Evolutionary conservation across 2,797 vertebrate genomes (phyloP).

Genomic region (Salmo trutta): DNA sequence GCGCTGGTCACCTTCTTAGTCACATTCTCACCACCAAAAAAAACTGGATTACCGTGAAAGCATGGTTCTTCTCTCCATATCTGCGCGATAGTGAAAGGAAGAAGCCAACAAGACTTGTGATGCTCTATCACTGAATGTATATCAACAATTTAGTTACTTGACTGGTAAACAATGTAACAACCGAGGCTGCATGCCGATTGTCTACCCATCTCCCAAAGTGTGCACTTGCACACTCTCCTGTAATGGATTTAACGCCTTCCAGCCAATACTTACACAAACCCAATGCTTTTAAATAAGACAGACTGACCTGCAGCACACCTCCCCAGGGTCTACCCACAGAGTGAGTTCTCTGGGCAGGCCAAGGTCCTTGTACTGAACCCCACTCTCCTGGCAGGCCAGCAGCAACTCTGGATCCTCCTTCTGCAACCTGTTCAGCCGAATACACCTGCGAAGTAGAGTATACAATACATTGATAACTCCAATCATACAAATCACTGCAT

Average conservation of each 20-base stretch:
- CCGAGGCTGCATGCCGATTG: background rate
- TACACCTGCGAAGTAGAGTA: conserved; percentile 63
- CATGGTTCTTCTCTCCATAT: conserved; percentile 73
- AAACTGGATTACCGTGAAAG: conserved; percentile 77
- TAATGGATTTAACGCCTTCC: too few relatives aligned
- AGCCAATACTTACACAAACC: too few relatives aligned
- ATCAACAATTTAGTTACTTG: too few relatives aligned
- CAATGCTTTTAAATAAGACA: background rate
- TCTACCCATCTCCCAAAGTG: too few relatives aligned
- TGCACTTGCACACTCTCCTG: too few relatives aligned
- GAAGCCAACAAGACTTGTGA: background rate
- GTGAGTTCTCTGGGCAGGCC: conserved; percentile 72
- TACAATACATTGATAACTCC: background rate
- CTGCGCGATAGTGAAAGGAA: conserved; percentile 40
- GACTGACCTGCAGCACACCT: conserved; percentile 78
- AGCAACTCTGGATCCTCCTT: conserved; percentile 71
- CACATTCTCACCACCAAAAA: conserved; percentile 61
- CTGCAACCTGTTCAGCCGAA: conserved; percentile 70
- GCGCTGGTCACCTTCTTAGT: conserved; percentile 71
- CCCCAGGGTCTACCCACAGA: conserved; percentile 77
- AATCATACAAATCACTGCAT: background rate
- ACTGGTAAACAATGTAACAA: background rate
- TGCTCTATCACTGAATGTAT: too few relatives aligned
- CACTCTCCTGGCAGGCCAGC: conserved; percentile 70
- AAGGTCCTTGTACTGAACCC: conserved; percentile 67